A percentile compares a stretch with the other conserved stretches of the same genome.
Evolutionary conservation across 1,140 invertebrate genomes (phyloP).

Genomic region (Diploscapter pachys): DNA sequence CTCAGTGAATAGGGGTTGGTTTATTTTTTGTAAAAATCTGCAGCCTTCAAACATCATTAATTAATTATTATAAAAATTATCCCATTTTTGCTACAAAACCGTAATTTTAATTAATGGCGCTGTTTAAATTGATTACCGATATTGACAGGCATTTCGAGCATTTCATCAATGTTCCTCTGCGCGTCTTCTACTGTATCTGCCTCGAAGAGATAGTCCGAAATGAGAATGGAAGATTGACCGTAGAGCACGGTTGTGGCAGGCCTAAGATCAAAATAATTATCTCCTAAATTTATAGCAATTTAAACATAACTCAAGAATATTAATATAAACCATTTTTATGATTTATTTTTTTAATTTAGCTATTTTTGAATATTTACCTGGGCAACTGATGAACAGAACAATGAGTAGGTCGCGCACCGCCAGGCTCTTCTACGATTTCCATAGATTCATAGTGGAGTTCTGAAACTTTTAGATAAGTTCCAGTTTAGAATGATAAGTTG

Average conservation of each 20-base stretch:
- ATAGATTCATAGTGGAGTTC: slow-evolving; percentile 37
- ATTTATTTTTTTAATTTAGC: slow-evolving; percentile 11
- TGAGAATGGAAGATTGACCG: slow-evolving; percentile 16
- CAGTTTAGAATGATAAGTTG: too few relatives aligned
- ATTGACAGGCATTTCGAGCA: slow-evolving; percentile 23
- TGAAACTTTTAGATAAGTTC: background rate
- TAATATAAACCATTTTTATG: background rate
- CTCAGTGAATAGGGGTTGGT: background rate
- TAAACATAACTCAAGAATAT: too few relatives aligned
- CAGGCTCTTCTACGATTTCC: slow-evolving; percentile 33
- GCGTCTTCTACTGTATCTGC: slow-evolving; percentile 38
- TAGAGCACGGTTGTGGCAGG: slow-evolving; percentile 25
- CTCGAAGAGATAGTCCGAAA: slow-evolving; percentile 32
- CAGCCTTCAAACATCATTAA: background rate
- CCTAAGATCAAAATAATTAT: background rate
- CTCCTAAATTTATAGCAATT: too few relatives aligned
- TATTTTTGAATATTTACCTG: slow-evolving; percentile 14
- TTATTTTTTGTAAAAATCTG: background rate
- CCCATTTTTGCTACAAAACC: too few relatives aligned
- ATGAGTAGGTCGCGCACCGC: slow-evolving; percentile 18
- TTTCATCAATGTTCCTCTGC: slow-evolving; percentile 31
- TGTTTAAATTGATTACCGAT: slow-evolving; percentile 11
- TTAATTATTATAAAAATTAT: too few relatives aligned
- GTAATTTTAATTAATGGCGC: background rate
- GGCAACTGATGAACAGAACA: slow-evolving; percentile 39